Percentiles rank a stretch among this genome's conserved stretches.
Conservation (phyloP, 2,888 invertebrate species). For the Tiphia femorata region DNA sequence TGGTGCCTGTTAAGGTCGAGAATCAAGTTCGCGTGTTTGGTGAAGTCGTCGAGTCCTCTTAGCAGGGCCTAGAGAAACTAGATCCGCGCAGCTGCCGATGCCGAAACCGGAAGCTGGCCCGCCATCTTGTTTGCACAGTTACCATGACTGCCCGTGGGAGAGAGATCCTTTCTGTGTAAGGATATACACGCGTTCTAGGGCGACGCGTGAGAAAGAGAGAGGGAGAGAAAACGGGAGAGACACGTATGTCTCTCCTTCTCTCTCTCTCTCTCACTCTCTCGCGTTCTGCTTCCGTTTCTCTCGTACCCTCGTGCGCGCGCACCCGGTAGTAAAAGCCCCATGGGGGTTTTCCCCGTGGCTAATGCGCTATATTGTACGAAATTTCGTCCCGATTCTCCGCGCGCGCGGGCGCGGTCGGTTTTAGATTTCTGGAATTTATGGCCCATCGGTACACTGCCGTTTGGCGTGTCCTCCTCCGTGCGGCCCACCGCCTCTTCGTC, state of each 20-base stretch:
- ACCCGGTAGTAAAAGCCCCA: conserved; percentile 43
- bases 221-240: conserved; percentile 11
- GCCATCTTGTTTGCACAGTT: conserved; percentile 69
- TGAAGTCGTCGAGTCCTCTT: conserved; percentile 14
- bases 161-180: conserved; percentile 61
- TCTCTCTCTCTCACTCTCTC: background rate
- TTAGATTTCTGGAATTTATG: conserved; percentile 66
- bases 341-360: conserved; percentile 53
- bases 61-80: conserved; percentile 61
- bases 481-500: conserved; percentile 8
- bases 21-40: no score
- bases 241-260: background rate
- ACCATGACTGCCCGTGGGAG: conserved; percentile 63
- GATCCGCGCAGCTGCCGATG: conserved; percentile 65
- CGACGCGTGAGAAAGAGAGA: conserved; percentile 5
- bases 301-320: conserved; percentile 20
- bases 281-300: background rate
- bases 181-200: conserved; percentile 36
- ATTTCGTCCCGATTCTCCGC: conserved; percentile 51
- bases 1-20: no score
- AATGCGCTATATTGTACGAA: conserved; percentile 55
- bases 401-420: conserved; percentile 53
- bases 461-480: conserved; percentile 4
- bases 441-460: conserved; percentile 29
- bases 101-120: conserved; percentile 66